Evolutionary conservation across 2,113 vertebrate genomes (phyloP), one percentile per base, ranked within the genome.

Genomic region (Tenebrosternarchus preto): DNA sequence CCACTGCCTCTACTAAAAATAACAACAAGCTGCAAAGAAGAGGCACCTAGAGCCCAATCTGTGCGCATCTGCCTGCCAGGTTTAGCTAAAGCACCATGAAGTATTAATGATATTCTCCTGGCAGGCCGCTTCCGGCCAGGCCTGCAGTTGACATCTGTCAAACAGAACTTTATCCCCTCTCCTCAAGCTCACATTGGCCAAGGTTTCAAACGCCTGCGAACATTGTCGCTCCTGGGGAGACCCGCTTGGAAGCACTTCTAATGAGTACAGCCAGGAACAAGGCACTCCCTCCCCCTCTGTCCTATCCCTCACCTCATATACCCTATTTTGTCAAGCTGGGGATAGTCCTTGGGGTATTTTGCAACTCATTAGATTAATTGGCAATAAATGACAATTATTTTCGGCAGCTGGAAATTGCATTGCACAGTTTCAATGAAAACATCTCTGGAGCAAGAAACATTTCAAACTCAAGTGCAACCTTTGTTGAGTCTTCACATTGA

Each of bases 331-430:
- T 90, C 85, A 87, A 80, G 87, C 84, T 64, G 76, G 73, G 53
- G 72, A 88, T 74, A 86, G 86, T 89, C 86, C 92, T 92, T 80
- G 80, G 85, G 92, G 88, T 88, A 86, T 92, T 92, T 89, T 87
- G 86, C 82, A 90, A 89, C 90, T 92, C 91, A 92, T 93, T 93
- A 93, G 88, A 90, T 91, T 92, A 93, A 93, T 92, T 93, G 91
- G 87, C 90, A 92, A 89, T 93, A 92, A 92, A 92, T 82, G 80
- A 88, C 88, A 90, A 92, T 92, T 92, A 92, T 89, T 92, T 82
- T 90, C 83, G 87, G 83, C 87, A 90, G 89, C 90, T 91, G 88
- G 86, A 90, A 87, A 88, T 78, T 84, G 83, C 86, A 88, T 86
- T 76, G 64, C 85, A 81, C 73, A 71, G 60, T 76, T 78, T 81